Base-by-base conservation (phyloP, 2,113 vertebrate species). In the Corvus hawaiiensis region DNA sequence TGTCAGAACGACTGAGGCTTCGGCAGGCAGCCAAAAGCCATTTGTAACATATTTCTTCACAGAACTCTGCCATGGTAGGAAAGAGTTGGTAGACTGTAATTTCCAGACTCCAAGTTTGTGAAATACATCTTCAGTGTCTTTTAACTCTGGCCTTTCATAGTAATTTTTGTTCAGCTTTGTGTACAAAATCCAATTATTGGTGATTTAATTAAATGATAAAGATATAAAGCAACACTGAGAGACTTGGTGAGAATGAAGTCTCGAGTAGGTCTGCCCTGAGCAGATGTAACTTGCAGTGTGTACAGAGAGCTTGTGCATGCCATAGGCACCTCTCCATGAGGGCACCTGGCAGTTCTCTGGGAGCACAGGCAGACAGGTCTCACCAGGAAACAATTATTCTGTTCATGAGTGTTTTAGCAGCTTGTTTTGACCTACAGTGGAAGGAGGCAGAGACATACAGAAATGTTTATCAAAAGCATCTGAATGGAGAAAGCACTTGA, bases 171-270 rank as follows among this genome's bases (percentile, higher is more conserved):
- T 93, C 61, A 21, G 14, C n/a, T 88, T 86, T 2, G 0, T 48
- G 82, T 88, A 35, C 9, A 33, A 71, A 93, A 88, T 91, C 55
- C 26, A 74, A 44, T 92, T 93, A 69, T 39, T 71, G 11, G 16
- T 43, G 51, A 89, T 88, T 87, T 92, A 93, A 90, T 94, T 88
- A 86, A 93, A 89, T 81, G 35, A 85, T 85, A 84, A 59, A 79
- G 26, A 56, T 10, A 64, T 79, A 59, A 71, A 81, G 21, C n/a
- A 85, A 37, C 17, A 28, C 4, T 22, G 39, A 52, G 22, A 13
- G 26, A 64, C 22, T 49, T 37, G 7, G 52, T 61, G 44, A 44
- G 39, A 79, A 37, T 48, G 35, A 71, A 82, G n/a, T 41, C 11
- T 61, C 52, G 24, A 44, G 61, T 14, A 68, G 35, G 16, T 56